A percentile compares a stretch with the other conserved stretches of the same genome.
Evolutionary conservation across 92 coral and sea anemone species (phyloP).

Genomic region (Zoanthus gigantus): DNA sequence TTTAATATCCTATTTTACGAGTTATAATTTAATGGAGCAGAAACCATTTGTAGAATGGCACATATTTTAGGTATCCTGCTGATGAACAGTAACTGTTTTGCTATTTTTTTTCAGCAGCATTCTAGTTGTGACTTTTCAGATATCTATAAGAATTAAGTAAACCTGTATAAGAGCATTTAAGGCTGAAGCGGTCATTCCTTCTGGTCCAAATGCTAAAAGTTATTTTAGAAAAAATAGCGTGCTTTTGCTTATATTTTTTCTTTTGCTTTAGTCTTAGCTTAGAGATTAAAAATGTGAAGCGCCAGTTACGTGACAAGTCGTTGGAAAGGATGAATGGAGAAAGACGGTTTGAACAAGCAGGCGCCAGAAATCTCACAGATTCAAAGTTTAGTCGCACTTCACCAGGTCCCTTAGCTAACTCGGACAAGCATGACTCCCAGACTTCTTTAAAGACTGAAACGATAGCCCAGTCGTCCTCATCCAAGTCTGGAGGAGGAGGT

Average conservation of each 20-base stretch:
- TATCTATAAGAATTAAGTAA: no score
- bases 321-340: background rate
- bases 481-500: background rate
- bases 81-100: no score
- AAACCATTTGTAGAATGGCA: background rate
- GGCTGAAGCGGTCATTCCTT: background rate
- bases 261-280: background rate
- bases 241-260: background rate
- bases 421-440: background rate
- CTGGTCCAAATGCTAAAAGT: background rate
- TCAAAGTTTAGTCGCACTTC: background rate
- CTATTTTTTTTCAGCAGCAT: no score
- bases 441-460: background rate
- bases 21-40: background rate
- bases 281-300: conserved; percentile 19
- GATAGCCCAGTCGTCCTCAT: background rate
- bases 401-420: background rate
- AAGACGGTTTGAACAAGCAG: background rate
- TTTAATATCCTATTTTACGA: no score
- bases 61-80: background rate
- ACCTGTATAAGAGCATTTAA: no score
- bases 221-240: background rate
- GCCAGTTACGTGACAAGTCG: conserved; percentile 2
- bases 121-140: no score
- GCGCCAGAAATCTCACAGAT: background rate